Conservation (phyloP, 2,888 invertebrate genomes). For the Stenodera caucasica region DNA sequence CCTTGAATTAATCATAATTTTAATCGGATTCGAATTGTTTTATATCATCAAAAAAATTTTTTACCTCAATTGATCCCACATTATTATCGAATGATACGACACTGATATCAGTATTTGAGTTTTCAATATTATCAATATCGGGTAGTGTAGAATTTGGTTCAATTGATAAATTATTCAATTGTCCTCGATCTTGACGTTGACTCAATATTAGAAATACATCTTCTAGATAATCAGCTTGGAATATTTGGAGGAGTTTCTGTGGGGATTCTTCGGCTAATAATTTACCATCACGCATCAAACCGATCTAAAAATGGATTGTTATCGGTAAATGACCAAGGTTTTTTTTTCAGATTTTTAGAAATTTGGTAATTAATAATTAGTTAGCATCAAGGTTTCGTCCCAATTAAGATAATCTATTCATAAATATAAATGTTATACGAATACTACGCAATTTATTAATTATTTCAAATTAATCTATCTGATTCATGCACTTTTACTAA, state of each 20-base stretch:
- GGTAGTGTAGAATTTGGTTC: slow-evolving; percentile 4
- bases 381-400: neutral
- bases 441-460: too few relatives aligned
- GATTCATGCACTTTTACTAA: too few relatives aligned
- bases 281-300: slow-evolving; percentile 83
- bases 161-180: slow-evolving; percentile 30
- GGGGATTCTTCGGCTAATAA: slow-evolving; percentile 87
- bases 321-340: too few relatives aligned
- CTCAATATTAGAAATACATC: slow-evolving; percentile 85
- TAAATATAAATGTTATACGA: too few relatives aligned
- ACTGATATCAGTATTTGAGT: slow-evolving; percentile 17
- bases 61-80: slow-evolving; percentile 43
- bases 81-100: slow-evolving; percentile 23
- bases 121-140: slow-evolving; percentile 9
- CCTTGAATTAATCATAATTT: slow-evolving; percentile 54
- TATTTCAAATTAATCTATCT: too few relatives aligned
- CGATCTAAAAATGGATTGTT: slow-evolving; percentile 65
- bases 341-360: neutral
- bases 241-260: slow-evolving; percentile 66
- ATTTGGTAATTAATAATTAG: slow-evolving; percentile 11
- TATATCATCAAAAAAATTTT: slow-evolving; percentile 6
- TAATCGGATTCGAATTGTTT: neutral
- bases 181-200: slow-evolving; percentile 61
- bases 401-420: too few relatives aligned
- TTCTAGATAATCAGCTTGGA: slow-evolving; percentile 76